phyloP scores from a whole-genome alignment of 2,113 vertebrate genomes.

The Pipra filicauda region DNA sequence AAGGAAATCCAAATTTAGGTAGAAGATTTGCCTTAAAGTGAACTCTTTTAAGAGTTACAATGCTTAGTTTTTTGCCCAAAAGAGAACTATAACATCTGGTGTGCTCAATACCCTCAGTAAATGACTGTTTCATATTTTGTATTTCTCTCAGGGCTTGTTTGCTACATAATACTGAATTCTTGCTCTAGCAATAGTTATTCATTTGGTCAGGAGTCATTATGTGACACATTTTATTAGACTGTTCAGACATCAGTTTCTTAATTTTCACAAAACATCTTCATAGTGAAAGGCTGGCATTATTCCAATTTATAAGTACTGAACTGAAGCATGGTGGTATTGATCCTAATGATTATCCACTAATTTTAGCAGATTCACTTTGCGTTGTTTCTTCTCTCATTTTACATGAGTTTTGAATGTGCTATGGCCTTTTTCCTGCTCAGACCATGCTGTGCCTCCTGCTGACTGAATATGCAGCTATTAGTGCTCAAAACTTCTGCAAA shows the following conservation, averaged over 20 bases:
- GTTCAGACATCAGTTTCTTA: neutral
- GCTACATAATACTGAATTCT: neutral
- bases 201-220: neutral
- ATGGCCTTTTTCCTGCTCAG: neutral
- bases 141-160: conserved; percentile 4
- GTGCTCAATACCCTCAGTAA: neutral
- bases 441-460: neutral
- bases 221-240: neutral
- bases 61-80: neutral
- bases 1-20: neutral
- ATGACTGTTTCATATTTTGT: neutral
- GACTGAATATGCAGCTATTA: neutral
- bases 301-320: neutral
- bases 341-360: neutral
- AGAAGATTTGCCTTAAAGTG: neutral
- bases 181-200: neutral
- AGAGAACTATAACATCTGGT: neutral
- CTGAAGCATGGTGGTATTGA: neutral
- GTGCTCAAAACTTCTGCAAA: neutral
- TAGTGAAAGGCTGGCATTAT: neutral
- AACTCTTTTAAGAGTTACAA: neutral
- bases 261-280: neutral
- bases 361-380: neutral
- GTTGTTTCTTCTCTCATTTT: neutral
- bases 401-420: neutral